phyloP scores from a whole-genome alignment of 2,113 vertebrate genomes.

The Narcine bancroftii region DNA sequence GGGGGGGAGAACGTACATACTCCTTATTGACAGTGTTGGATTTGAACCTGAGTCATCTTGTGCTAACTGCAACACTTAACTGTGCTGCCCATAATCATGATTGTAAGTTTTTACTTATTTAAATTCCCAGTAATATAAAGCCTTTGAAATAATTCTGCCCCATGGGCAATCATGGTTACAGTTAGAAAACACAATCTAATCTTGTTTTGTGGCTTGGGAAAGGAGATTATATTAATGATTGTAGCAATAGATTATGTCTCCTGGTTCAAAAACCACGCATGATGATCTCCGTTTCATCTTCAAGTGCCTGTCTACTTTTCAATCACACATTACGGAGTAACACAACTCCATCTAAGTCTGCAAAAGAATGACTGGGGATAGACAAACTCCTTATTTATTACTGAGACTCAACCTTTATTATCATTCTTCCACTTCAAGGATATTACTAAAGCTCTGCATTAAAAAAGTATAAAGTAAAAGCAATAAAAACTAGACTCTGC shows the following conservation, averaged over 20 bases:
- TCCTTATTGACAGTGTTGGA: too few relatives aligned
- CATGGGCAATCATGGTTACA: not conserved
- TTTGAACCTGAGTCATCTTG: too few relatives aligned
- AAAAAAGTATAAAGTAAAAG: too few relatives aligned
- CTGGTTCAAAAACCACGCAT: constrained; percentile 13
- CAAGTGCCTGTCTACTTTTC: constrained; percentile 33
- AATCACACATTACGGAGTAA: not conserved
- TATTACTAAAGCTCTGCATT: not conserved
- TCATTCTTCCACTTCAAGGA: not conserved
- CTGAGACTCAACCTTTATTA: not conserved
- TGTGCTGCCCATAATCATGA: too few relatives aligned
- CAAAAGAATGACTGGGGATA: not conserved
- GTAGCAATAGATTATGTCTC: constrained; percentile 1
- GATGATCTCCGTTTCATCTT: constrained; percentile 16
- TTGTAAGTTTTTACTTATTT: not conserved
- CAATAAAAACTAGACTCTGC: too few relatives aligned
- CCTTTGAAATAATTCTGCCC: not conserved
- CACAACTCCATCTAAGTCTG: not conserved
- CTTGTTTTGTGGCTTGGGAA: not conserved
- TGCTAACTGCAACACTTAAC: too few relatives aligned
- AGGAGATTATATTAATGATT: constrained; percentile 1
- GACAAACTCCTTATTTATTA: not conserved
- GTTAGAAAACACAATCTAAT: constrained; percentile 6
- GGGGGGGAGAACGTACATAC: too few relatives aligned
- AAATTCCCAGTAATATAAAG: not conserved